Conservation (phyloP, 2,113 vertebrate genomes). For the Vanacampus margaritifer region DNA sequence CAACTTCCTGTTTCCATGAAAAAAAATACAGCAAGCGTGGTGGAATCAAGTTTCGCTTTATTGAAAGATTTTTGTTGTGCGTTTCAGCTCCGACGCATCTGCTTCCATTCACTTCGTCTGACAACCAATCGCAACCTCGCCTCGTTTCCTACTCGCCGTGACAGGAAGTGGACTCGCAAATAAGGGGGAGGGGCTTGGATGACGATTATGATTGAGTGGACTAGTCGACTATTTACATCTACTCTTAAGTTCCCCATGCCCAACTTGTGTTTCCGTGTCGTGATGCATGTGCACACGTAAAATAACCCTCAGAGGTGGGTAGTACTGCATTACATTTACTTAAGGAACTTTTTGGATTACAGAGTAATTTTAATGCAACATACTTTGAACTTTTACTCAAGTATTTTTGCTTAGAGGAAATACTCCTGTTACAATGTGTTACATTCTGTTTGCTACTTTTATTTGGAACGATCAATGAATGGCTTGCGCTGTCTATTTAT, state of each 20-base stretch:
- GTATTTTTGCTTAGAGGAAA: too few relatives aligned
- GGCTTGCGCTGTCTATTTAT: too few relatives aligned
- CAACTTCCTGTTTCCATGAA: slow-evolving; percentile 56
- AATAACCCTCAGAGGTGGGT: too few relatives aligned
- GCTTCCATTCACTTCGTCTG: not conserved
- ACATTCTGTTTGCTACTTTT: too few relatives aligned
- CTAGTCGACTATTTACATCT: not conserved
- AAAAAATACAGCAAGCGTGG: not conserved
- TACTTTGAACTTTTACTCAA: too few relatives aligned
- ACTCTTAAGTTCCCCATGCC: too few relatives aligned
- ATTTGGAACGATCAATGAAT: too few relatives aligned
- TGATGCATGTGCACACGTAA: too few relatives aligned
- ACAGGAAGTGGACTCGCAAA: not conserved
- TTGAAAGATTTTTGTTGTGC: slow-evolving; percentile 2
- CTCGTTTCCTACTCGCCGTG: not conserved
- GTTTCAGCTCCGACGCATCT: slow-evolving; percentile 22
- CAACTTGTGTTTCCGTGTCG: too few relatives aligned
- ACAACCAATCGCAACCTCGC: not conserved
- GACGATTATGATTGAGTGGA: not conserved
- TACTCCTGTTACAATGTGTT: too few relatives aligned
- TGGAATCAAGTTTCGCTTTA: not conserved
- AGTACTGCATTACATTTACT: not conserved
- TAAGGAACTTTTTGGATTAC: not conserved
- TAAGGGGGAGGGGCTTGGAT: not conserved
- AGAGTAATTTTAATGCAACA: too few relatives aligned